These are phyloP conservation scores for Erebia epiphron DNA, from an alignment of 2,888 invertebrate genomes.

Conservation along the genomic window DNA sequence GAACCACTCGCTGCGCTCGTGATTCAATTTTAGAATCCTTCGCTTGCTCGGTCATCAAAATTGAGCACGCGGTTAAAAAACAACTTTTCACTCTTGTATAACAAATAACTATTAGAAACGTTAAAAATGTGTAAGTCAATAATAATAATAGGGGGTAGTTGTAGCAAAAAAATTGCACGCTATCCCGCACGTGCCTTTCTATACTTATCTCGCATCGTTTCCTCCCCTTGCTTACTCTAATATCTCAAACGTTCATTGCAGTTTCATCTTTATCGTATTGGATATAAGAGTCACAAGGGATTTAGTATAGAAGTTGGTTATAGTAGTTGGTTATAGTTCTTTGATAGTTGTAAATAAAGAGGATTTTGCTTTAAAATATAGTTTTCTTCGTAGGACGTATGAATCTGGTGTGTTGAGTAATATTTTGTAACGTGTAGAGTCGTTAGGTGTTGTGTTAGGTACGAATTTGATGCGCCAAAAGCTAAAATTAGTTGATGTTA, in stretches of 20 bases:
- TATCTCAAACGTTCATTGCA: constrained; percentile 23
- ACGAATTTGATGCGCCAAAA: too few relatives aligned
- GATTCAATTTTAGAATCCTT: too few relatives aligned
- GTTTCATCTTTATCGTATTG: constrained; percentile 22
- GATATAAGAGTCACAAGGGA: constrained; percentile 11
- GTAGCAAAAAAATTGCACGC: constrained; percentile 67
- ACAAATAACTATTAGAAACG: constrained; percentile 49
- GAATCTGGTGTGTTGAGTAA: too few relatives aligned
- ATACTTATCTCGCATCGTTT: constrained; percentile 75
- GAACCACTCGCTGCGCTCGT: too few relatives aligned
- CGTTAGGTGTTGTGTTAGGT: too few relatives aligned
- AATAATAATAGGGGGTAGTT: constrained; percentile 49
- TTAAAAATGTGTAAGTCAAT: constrained; percentile 47
- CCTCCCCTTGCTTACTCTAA: constrained; percentile 53
- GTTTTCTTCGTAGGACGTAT: neutral
- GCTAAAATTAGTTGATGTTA: too few relatives aligned
- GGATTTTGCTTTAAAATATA: neutral
- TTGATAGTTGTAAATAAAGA: neutral
- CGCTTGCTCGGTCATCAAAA: too few relatives aligned
- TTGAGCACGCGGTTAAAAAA: too few relatives aligned
- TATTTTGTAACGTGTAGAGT: too few relatives aligned
- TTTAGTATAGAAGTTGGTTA: too few relatives aligned
- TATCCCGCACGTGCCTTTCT: constrained; percentile 64
- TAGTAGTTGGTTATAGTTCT: neutral
- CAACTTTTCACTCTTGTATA: too few relatives aligned